Evolutionary conservation across 35 echinoderm and acorn worm genomes (phyloP).

Genomic region (Chiridota heheva): DNA sequence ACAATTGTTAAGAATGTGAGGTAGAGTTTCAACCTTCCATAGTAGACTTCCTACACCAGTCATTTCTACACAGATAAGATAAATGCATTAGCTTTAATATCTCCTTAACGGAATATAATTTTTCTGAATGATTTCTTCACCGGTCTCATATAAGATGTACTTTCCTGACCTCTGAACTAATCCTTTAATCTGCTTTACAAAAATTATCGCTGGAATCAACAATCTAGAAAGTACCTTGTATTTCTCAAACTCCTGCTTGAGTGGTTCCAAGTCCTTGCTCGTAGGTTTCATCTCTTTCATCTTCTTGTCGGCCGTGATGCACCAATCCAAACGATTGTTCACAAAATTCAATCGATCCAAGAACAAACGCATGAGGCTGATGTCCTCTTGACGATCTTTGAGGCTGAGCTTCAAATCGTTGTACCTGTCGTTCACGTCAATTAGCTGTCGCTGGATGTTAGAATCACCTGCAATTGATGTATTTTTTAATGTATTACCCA

Average conservation of each 20-base stretch:
- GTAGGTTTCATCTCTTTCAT: conserved; percentile 74
- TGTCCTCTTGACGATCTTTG: conserved; percentile 84
- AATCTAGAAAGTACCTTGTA: conserved; percentile 96
- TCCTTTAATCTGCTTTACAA: no score
- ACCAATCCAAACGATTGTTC: conserved; percentile 90
- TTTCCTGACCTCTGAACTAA: no score
- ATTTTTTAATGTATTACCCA: background rate
- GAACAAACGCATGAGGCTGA: conserved; percentile 76
- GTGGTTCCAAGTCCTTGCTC: conserved; percentile 76
- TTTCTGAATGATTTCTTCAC: no score
- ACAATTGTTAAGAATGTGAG: no score
- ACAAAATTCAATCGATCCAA: conserved; percentile 75
- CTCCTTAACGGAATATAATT: no score
- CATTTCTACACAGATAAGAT: no score
- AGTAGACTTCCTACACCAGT: no score
- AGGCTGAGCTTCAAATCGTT: conserved; percentile 74
- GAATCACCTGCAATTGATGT: conserved; percentile 62
- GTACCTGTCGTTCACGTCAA: conserved; percentile 78
- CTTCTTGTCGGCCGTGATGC: conserved; percentile 67
- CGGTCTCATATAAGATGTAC: no score
- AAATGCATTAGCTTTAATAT: no score
- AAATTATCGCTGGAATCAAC: no score
- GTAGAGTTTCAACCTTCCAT: no score
- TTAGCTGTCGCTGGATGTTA: conserved; percentile 75
- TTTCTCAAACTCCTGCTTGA: conserved; percentile 76